Base-by-base conservation (phyloP, 1,140 invertebrate genomes). In the Hyles euphorbiae region DNA sequence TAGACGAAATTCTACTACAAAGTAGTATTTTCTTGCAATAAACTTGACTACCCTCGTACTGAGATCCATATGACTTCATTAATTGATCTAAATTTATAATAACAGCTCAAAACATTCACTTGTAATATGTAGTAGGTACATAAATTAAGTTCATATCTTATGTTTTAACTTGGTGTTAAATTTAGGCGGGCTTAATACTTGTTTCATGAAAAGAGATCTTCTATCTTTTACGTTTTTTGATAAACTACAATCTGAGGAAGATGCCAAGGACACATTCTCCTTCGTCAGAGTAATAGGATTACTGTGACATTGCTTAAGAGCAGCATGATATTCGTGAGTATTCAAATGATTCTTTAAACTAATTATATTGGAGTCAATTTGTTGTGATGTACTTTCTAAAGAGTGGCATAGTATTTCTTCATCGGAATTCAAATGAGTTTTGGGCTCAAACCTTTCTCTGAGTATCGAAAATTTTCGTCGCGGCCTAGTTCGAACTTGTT, bases 401-500 rank as follows among this genome's bases (percentile, higher is more conserved):
- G 74, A 74, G 54, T 80, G 73, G 65, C 67, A 91, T 60, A 81
- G 82, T 60, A 74, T 88, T 83, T 83, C 88, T 77, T 89, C 83
- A 67, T 89, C 87, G 4, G 81, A 83, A 59, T 89, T 75, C 56
- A 87, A 62, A 63, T 85, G 85, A 47, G 80, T 71, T 77, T 90
- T 89, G 34, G 90, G 85, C 78, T 93, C 92, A 74, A 92, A 93
- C 63, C 87, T 89, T 66, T 93, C 92, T 60, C 91, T 85, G 33
- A 93, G 68, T 51, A 92, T 79, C 6, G 92, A 93, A 76, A 92
- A 92, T 73, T 92, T 93, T 70, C 91, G 79, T 55, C 90, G 87
- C 0, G 91, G 90, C 72, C 82, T 88, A 63, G 74, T 90, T 57
- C 88, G 80, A 3, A 67, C 66, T 55, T 69, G 78, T 68, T 83